Conservation (phyloP, 2,113 vertebrate genomes). For the Corvus cornix region DNA sequence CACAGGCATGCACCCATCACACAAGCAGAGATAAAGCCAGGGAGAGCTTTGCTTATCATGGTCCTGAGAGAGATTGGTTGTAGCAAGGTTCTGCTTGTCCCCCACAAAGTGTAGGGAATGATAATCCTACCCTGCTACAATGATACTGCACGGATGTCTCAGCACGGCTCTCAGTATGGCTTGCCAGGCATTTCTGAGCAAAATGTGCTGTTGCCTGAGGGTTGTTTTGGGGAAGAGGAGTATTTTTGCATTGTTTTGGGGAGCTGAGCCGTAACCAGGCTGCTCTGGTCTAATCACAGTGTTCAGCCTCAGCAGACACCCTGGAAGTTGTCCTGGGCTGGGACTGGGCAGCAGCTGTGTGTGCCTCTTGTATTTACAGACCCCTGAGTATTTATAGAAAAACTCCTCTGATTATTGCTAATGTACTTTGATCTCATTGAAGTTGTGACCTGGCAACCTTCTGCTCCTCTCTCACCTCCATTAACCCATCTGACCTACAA, state of each 20-base stretch:
- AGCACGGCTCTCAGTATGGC: background rate
- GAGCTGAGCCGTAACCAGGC: background rate
- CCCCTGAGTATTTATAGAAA: background rate
- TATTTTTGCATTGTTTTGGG: background rate
- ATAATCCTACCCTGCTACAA: background rate
- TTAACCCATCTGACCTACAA: background rate
- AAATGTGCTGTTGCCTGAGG: background rate
- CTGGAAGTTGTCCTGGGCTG: background rate
- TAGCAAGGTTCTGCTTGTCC: background rate
- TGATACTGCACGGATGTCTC: accelerated
- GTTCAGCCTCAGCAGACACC: background rate
- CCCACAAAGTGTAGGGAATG: background rate
- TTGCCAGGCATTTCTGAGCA: background rate
- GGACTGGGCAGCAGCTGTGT: background rate
- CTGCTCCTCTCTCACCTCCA: background rate
- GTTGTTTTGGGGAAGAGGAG: background rate
- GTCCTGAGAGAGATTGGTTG: background rate
- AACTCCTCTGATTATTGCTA: background rate
- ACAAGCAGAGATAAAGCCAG: background rate
- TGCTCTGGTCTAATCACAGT: background rate
- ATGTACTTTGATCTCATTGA: background rate
- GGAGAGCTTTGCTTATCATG: background rate
- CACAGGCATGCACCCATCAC: too few species aligned
- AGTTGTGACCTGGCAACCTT: background rate
- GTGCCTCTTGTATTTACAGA: background rate